Evolutionary conservation across 2,113 vertebrate genomes (phyloP).

Genomic region (Myiozetetes cayanensis): DNA sequence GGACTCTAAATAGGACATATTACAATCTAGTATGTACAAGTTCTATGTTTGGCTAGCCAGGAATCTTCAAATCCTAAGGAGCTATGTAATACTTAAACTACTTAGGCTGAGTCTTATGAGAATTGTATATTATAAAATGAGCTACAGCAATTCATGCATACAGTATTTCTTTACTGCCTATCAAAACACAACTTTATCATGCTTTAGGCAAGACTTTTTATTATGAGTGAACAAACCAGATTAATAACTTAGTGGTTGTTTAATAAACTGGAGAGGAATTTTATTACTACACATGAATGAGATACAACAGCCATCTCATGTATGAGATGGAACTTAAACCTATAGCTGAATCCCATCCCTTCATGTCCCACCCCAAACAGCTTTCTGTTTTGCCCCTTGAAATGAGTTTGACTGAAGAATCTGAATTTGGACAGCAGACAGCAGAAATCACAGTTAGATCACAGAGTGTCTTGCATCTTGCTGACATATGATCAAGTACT

Average conservation of each 20-base stretch:
- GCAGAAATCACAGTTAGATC: not conserved
- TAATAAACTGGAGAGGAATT: not conserved
- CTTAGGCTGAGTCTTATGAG: not conserved
- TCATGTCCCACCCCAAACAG: not conserved
- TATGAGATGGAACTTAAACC: not conserved
- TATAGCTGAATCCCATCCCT: not conserved
- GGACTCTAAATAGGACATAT: not conserved
- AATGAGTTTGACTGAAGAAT: not conserved
- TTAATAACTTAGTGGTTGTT: not conserved
- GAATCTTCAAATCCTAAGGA: not conserved
- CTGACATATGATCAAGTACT: not conserved
- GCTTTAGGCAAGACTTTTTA: not conserved
- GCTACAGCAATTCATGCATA: not conserved
- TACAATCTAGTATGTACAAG: not conserved
- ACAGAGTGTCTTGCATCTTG: fast-evolving
- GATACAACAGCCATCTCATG: not conserved
- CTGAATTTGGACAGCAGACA: not conserved
- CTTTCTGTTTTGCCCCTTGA: not conserved
- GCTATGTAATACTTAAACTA: not conserved
- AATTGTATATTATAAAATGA: not conserved
- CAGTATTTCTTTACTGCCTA: not conserved
- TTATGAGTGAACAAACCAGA: not conserved
- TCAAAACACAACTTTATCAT: not conserved
- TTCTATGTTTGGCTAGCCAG: not conserved
- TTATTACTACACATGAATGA: not conserved